Conservation (phyloP, 2,797 vertebrate genomes). For the Botia almorhae region DNA sequence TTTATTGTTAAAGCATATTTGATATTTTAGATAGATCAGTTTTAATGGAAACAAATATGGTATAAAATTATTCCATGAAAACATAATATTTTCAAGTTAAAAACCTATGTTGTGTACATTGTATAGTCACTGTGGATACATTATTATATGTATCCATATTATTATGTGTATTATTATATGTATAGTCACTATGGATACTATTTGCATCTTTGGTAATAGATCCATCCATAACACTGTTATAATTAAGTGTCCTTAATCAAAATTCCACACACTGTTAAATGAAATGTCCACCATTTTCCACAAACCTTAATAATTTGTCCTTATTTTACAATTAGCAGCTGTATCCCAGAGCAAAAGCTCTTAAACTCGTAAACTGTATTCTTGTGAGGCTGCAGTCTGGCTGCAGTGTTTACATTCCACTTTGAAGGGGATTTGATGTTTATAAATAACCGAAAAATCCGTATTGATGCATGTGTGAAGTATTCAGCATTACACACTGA, state of each 20-base stretch:
- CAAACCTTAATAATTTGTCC: neutral
- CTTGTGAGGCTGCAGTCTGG: neutral
- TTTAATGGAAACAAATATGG: neutral
- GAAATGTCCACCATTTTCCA: neutral
- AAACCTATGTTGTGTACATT: slow-evolving; percentile 35
- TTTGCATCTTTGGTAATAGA: too few species aligned
- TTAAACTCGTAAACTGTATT: neutral
- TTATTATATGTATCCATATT: neutral
- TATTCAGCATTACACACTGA: neutral
- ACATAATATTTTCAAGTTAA: slow-evolving; percentile 22
- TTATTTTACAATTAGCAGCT: neutral
- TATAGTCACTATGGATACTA: neutral
- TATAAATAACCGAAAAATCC: neutral
- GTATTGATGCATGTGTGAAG: neutral
- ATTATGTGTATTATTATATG: neutral
- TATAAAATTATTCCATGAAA: slow-evolving; percentile 1
- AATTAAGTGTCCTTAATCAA: slow-evolving; percentile 5
- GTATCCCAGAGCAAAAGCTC: neutral
- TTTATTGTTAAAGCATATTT: neutral
- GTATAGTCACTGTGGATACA: neutral
- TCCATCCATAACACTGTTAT: neutral
- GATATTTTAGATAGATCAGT: neutral
- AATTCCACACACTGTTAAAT: neutral
- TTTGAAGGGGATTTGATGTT: neutral
- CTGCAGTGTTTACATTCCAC: neutral